These are phyloP conservation scores for Drosophila vallismaia DNA, from an alignment of 2,888 invertebrate genomes.

Conservation along the genomic window DNA sequence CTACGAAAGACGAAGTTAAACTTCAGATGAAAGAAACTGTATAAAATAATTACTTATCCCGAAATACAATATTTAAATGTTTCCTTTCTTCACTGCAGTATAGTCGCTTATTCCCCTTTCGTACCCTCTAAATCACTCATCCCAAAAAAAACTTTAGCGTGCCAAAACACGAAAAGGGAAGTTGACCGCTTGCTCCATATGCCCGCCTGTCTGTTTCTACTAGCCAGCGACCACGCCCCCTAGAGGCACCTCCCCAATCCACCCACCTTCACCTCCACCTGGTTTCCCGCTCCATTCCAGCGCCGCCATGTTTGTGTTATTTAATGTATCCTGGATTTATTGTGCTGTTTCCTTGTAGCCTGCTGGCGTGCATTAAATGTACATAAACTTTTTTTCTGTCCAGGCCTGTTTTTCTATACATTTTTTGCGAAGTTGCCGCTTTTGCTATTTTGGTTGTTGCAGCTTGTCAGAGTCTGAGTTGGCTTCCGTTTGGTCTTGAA, in stretches of 20 bases:
- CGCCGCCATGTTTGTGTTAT: slow-evolving; percentile 59
- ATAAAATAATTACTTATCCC: too few relatives aligned
- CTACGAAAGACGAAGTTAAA: too few relatives aligned
- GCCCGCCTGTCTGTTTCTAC: slow-evolving; percentile 41
- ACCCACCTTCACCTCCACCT: background rate
- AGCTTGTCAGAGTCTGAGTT: slow-evolving; percentile 55
- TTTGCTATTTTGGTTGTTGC: slow-evolving; percentile 35
- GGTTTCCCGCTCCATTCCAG: background rate
- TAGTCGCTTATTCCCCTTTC: background rate
- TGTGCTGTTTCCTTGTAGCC: slow-evolving; percentile 71
- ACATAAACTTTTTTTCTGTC: slow-evolving; percentile 66
- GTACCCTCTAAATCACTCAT: slow-evolving; percentile 20
- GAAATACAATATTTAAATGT: background rate
- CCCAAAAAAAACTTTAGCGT: slow-evolving; percentile 50
- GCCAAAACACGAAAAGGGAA: slow-evolving; percentile 75
- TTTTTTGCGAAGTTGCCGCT: slow-evolving; percentile 28
- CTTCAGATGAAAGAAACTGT: too few relatives aligned
- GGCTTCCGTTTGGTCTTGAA: slow-evolving; percentile 73
- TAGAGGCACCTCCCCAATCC: slow-evolving; percentile 9
- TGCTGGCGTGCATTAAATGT: slow-evolving; percentile 69
- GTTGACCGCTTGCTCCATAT: slow-evolving; percentile 70
- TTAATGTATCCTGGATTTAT: slow-evolving; percentile 81
- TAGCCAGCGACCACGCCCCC: slow-evolving; percentile 30
- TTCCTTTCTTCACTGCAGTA: background rate
- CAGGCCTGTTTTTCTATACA: slow-evolving; percentile 37